Evolutionary conservation across 2,888 invertebrate genomes (phyloP), one percentile per base, ranked within the genome.

Genomic region (Polydrusus pterygomalis): DNA sequence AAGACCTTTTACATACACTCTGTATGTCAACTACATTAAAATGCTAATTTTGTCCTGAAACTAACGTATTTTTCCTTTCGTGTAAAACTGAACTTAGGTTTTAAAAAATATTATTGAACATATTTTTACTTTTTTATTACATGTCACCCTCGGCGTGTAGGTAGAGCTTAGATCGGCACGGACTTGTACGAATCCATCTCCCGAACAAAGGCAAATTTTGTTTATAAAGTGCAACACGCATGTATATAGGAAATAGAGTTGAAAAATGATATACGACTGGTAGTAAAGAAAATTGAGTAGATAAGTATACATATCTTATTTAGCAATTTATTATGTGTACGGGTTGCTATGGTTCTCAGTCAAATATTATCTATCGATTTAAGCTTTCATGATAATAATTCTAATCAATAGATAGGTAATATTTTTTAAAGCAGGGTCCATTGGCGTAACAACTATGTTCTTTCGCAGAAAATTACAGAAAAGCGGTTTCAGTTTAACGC

Each of bases 121-220:
- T 54, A 54, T 54, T 54, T 54, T 54, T 30, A n/a, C 54, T 30
- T 54, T 54, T 54, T 54, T 51, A 51, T 51, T 34, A 20, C 20
- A 54, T 54, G 54, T 45, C 63, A 30, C 47, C 43, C 47, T 45
- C 34, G 20, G 30, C 25, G n/a, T 25, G 25, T 54, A 54, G 13
- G n/a, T n/a, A 43, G n/a, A 43, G 43, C 6, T n/a, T 63, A 45
- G 25, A 45, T 20, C 43, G 65, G 65, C 65, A 65, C 65, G 15
- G 65, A 10, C 65, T 65, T 65, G 65, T 47, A 65, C 65, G 34
- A 18, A 74, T 78, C 69, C 70, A 77, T 78, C 75, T 70, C 49
- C 30, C 49, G 34, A 58, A 25, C 20, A 64, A 58, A 75, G 51
- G 60, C 60, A 70, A 67, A 54, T 49, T 72, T 45, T 51, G n/a